Base-by-base conservation (phyloP, 2,113 vertebrate species). In the Hippocampus comes region DNA sequence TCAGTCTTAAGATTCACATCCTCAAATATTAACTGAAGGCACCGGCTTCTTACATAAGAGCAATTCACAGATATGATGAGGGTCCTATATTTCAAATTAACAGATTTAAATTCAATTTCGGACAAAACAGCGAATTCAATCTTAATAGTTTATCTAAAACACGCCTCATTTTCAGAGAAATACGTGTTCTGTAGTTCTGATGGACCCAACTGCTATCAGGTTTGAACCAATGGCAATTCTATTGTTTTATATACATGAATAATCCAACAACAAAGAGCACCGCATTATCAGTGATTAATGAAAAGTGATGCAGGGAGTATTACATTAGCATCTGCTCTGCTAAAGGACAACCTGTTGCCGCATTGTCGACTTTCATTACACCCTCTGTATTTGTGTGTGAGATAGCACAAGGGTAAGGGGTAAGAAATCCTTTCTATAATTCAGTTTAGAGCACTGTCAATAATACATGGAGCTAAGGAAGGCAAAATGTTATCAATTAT, bases 401-500 rank as follows among this genome's bases (percentile, higher is more conserved):
- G 69, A 73, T 23, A 41, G 71, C 72, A 74, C 57, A 23, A 38
- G 70, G 65, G 75, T 73, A 56, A 79, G 64, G 80, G 83, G 82
- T 80, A 74, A 77, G 11, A 82, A 76, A 80, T 67, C 42, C 66
- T 78, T 67, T 83, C 66, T 70, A 79, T 88, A 85, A 91, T 88
- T 72, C 74, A 71, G 77, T 90, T 85, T 82, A 89, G 76, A 72
- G 61, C 69, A 67, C 75, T 84, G 87, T 90, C 89, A 91, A 87
- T 90, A 89, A 83, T 82, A 85, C 78, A 90, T 85, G 17, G 77
- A 75, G 78, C 78, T 84, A 79, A 86, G 87, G 82, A 82, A 86
- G 78, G 80, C 72, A 85, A 61, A 88, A 89, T 73, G 72, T 67
- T 70, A 72, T 91, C 81, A 89, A 91, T 91, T 89, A 91, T 92